These are phyloP conservation scores for Aphidoletes aphidimyza DNA, from an alignment of 2,888 invertebrate species.

Conservation along the genomic window DNA sequence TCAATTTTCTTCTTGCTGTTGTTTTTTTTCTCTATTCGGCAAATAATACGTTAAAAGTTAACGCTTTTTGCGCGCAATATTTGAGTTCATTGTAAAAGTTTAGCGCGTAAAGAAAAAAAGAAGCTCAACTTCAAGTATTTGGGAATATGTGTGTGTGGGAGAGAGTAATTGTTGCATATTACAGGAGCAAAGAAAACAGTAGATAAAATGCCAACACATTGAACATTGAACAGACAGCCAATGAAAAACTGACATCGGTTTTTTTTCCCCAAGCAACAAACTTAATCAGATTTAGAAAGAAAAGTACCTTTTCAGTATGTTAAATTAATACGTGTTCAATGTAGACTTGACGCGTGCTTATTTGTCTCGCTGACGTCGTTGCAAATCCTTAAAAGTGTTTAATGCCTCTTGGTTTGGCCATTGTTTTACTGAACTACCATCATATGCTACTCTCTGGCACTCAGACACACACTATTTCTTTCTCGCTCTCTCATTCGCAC, in stretches of 20 bases:
- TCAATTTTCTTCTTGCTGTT: background rate
- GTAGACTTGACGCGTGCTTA: constrained; percentile 28
- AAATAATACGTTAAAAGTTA: background rate
- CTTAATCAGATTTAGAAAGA: constrained; percentile 39
- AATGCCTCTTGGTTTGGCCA: constrained; percentile 37
- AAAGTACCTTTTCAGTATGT: constrained; percentile 24
- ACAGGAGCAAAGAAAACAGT: background rate
- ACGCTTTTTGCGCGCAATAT: background rate
- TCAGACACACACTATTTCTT: no score
- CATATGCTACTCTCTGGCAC: background rate
- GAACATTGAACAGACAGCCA: background rate
- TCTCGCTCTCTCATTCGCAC: background rate
- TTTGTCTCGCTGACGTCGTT: constrained; percentile 20
- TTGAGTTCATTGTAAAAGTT: background rate
- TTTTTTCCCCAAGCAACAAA: background rate
- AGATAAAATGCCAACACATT: background rate
- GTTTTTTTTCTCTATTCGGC: background rate
- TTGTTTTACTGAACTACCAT: background rate
- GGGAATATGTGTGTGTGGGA: no score
- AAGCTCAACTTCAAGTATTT: no score
- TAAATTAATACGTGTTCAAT: constrained; percentile 41
- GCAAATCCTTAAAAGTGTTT: constrained; percentile 49
- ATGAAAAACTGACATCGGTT: background rate
- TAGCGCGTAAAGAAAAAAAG: background rate
- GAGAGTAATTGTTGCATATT: no score